Percentiles rank a stretch among this genome's conserved stretches.
Evolutionary conservation across 2,888 invertebrate species (phyloP).

Genomic region (Argyresthia albistria): DNA sequence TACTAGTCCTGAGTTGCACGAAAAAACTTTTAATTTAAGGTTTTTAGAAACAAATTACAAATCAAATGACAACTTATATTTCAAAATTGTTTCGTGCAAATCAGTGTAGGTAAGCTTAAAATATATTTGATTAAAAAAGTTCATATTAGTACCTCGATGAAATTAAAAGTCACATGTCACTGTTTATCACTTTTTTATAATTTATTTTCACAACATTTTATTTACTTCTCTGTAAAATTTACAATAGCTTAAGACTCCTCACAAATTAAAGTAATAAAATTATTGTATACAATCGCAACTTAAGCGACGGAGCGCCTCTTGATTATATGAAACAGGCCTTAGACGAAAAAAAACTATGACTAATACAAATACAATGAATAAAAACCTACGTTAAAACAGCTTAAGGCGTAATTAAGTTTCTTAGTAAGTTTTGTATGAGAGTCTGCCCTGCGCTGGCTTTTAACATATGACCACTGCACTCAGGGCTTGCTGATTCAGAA

Average conservation of each 20-base stretch:
- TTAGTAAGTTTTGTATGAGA: conserved; percentile 53
- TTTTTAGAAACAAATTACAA: no score
- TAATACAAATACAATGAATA: conserved; percentile 25
- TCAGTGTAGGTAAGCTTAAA: no score
- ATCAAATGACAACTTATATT: no score
- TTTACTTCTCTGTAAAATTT: conserved; percentile 72
- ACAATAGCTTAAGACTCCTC: conserved; percentile 71
- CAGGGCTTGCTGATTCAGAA: conserved; percentile 13
- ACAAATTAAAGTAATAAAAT: conserved; percentile 55
- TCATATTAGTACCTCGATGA: background rate
- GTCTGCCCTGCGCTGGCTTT: conserved; percentile 36
- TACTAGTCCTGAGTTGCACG: no score
- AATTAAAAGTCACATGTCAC: conserved; percentile 46
- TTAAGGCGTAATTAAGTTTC: conserved; percentile 44
- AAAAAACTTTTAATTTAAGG: no score
- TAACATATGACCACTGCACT: conserved; percentile 60
- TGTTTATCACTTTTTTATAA: conserved; percentile 72
- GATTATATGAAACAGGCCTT: conserved; percentile 46
- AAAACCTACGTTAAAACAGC: conserved; percentile 49
- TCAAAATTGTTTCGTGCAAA: no score
- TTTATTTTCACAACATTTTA: conserved; percentile 70
- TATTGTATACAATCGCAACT: conserved; percentile 44
- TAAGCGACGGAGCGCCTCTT: conserved; percentile 30
- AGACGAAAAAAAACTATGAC: conserved; percentile 34
- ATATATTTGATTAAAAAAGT: no score